These are phyloP conservation scores for Eurytoma californica DNA, from an alignment of 2,888 invertebrate species.

Conservation along the genomic window DNA sequence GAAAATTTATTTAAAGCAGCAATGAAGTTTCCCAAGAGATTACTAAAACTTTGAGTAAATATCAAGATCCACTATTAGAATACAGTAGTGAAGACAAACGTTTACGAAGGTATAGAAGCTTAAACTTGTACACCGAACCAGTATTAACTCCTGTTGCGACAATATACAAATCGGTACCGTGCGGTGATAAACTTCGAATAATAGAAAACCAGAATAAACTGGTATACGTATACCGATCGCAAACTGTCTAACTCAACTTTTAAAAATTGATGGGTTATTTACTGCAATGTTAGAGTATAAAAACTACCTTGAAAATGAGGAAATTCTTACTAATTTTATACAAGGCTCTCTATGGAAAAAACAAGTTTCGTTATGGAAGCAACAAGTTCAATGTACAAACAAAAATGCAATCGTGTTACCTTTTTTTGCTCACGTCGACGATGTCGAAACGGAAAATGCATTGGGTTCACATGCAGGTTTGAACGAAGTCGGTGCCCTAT, in stretches of 20 bases:
- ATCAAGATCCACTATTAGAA: not conserved
- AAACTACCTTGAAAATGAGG: no score
- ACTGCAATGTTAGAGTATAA: no score
- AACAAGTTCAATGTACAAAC: not conserved
- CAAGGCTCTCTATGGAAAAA: no score
- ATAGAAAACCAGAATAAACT: no score
- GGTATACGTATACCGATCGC: no score
- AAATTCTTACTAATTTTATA: conserved; percentile 1
- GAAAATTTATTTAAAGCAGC: no score
- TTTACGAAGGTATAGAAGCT: not conserved
- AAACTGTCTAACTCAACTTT: not conserved
- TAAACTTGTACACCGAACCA: not conserved
- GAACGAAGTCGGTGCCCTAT: not conserved
- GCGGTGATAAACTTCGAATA: no score
- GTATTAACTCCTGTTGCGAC: not conserved
- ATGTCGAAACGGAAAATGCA: not conserved
- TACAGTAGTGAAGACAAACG: conserved; percentile 1
- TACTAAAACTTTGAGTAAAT: not conserved
- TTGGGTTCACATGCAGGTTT: not conserved
- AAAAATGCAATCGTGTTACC: not conserved
- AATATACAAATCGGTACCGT: not conserved
- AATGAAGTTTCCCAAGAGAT: no score
- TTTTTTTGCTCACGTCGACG: not conserved
- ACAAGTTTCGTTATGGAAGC: not conserved
- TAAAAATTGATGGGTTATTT: not conserved